These are phyloP conservation scores for Lithobius niger DNA, from an alignment of 1,140 invertebrate species.

Conservation along the genomic window DNA sequence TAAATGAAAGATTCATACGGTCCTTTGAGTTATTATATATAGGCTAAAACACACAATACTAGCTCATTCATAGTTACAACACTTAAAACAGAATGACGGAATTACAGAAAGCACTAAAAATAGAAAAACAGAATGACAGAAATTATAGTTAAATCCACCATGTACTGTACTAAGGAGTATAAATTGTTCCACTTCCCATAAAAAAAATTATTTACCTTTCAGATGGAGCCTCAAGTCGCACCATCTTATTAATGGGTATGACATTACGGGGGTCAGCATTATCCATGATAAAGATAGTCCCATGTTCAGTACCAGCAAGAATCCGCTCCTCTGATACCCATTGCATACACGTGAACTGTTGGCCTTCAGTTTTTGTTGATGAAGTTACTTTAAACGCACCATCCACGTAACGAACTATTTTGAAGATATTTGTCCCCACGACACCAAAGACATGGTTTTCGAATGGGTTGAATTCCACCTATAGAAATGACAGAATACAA, in stretches of 20 bases:
- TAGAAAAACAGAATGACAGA: too few species aligned
- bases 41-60: too few species aligned
- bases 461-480: conserved; percentile 56
- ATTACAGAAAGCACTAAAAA: too few species aligned
- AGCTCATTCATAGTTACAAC: too few species aligned
- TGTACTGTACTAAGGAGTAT: too few species aligned
- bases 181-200: too few species aligned
- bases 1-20: too few species aligned
- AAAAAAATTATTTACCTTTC: too few species aligned
- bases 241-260: conserved; percentile 39
- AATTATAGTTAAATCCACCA: too few species aligned
- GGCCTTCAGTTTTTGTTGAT: conserved; percentile 62
- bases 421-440: conserved; percentile 54
- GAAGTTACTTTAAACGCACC: conserved; percentile 65
- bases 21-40: too few species aligned
- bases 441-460: conserved; percentile 59
- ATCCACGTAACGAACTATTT: conserved; percentile 63
- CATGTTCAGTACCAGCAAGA: conserved; percentile 56
- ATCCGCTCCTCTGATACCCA: conserved; percentile 52
- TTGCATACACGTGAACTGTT: conserved; percentile 53
- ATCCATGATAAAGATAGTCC: conserved; percentile 57
- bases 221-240: conserved; percentile 10
- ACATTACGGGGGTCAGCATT: conserved; percentile 54
- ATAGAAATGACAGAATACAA: conserved; percentile 9
- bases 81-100: too few species aligned